Evolutionary conservation across 1,140 invertebrate species (phyloP), one percentile per base, ranked within the genome.

Genomic region (Belonocnema kinseyi): DNA sequence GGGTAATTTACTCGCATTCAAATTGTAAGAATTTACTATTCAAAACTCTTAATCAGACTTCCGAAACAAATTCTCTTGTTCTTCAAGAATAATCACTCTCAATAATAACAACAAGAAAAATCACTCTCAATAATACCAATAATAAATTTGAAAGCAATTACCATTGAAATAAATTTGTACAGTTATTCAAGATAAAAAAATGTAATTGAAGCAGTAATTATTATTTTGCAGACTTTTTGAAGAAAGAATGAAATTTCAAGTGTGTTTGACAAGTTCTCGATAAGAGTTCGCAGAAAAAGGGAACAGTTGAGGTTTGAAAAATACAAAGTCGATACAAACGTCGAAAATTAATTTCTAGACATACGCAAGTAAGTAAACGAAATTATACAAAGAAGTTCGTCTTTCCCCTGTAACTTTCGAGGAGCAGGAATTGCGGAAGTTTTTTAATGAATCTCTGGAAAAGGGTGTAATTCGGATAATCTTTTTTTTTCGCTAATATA

Each of bases 281-380:
- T 54, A 54, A 3, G n/a, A 17, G n/a, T 54, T 7, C n/a, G 3
- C n/a, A 19, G 53, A 54, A 54, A 19, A 54, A 16, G 21, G 26
- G 26, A 33, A 33, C 40, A 33, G 21, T 66, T 66, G 58, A 5
- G 14, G 33, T 2, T 66, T 14, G 58, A 66, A 66, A 66, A 66
- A 66, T 33, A 66, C 58, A 66, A 66, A 33, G 58, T 66, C 61
- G 61, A 66, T 66, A 66, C 61, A 66, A 66, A 40, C 26, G 16
- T 16, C 17, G 61, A 33, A 66, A 66, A 66, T 66, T 66, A 66
- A 66, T 66, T 66, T 66, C 26, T 14, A 33, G 26, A 26, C 12
- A 66, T 66, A 66, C 61, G 61, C 46, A 66, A 66, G 26, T 40
- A 14, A 40, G 26, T 40, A n/a, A 66, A 66, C 21, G 58, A 26